Evolutionary conservation across 2,797 vertebrate species (phyloP).

Genomic region (Fundulus diaphanus): DNA sequence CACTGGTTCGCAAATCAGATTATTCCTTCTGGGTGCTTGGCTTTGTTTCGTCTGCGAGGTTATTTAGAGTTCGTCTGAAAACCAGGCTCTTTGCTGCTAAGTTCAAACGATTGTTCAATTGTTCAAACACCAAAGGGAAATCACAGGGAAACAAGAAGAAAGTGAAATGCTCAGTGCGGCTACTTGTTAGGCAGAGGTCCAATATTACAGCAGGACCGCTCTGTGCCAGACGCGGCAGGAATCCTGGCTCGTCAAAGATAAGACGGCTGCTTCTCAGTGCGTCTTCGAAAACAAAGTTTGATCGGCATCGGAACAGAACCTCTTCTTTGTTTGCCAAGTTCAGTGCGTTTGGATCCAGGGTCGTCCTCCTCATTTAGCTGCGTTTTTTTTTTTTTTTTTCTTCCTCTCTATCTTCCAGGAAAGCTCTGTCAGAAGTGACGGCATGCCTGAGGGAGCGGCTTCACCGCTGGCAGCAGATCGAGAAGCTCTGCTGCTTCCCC

Average conservation of each 20-base stretch:
- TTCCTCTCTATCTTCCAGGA: constrained; percentile 75
- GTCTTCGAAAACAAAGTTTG: neutral
- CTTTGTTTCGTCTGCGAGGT: neutral
- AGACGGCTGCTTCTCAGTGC: neutral
- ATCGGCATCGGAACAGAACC: neutral
- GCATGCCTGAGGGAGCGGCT: constrained; percentile 95
- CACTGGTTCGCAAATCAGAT: neutral
- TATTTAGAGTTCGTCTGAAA: neutral
- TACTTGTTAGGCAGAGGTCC: constrained; percentile 1
- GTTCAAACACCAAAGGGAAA: neutral
- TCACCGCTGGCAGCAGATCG: constrained; percentile 99
- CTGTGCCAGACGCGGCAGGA: neutral
- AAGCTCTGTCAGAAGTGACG: constrained; percentile 94
- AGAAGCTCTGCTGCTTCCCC: constrained; percentile 95
- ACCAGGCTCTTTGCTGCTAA: neutral
- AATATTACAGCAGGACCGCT: neutral
- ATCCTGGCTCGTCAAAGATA: neutral
- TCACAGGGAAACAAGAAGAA: neutral
- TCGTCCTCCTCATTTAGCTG: neutral
- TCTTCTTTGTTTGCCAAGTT: neutral
- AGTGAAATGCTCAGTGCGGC: neutral
- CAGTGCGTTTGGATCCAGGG: neutral
- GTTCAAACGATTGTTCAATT: neutral
- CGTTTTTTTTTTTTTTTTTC: neutral
- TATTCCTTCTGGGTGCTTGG: neutral